These are phyloP conservation scores for Chymomyza fuscimana DNA, from an alignment of 2,888 invertebrate species.

Conservation along the genomic window DNA sequence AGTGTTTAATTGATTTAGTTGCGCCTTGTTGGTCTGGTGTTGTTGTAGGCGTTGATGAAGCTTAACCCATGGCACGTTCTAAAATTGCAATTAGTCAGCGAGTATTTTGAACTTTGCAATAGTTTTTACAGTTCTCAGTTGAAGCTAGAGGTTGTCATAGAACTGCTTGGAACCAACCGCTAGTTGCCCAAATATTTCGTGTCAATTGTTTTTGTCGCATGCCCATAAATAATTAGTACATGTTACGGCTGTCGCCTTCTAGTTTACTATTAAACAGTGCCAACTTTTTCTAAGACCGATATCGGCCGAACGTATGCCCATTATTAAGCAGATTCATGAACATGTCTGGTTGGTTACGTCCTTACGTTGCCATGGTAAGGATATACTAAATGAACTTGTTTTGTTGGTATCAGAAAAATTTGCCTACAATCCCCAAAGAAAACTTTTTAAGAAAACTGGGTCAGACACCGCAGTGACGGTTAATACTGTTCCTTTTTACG, in stretches of 20 bases:
- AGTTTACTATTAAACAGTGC: too few species aligned
- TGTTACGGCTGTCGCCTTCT: background rate
- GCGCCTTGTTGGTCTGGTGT: background rate
- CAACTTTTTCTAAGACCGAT: too few species aligned
- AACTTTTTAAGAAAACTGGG: too few species aligned
- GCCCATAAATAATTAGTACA: background rate
- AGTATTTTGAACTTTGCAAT: background rate
- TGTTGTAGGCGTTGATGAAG: background rate
- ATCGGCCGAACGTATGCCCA: too few species aligned
- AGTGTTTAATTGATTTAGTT: constrained; percentile 6
- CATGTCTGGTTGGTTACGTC: too few species aligned
- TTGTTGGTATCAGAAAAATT: too few species aligned
- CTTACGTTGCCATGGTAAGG: too few species aligned
- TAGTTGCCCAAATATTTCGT: background rate
- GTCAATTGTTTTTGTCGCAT: background rate
- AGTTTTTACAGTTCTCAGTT: background rate
- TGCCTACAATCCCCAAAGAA: too few species aligned
- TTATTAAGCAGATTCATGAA: too few species aligned
- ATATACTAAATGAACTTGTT: too few species aligned
- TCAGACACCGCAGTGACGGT: too few species aligned
- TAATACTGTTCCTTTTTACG: too few species aligned
- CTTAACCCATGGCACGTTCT: background rate
- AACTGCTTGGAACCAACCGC: background rate
- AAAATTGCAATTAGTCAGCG: background rate
- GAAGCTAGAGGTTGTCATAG: background rate